Conservation (phyloP, 2,888 invertebrate species). For the Megaustenia siamemsis region DNA sequence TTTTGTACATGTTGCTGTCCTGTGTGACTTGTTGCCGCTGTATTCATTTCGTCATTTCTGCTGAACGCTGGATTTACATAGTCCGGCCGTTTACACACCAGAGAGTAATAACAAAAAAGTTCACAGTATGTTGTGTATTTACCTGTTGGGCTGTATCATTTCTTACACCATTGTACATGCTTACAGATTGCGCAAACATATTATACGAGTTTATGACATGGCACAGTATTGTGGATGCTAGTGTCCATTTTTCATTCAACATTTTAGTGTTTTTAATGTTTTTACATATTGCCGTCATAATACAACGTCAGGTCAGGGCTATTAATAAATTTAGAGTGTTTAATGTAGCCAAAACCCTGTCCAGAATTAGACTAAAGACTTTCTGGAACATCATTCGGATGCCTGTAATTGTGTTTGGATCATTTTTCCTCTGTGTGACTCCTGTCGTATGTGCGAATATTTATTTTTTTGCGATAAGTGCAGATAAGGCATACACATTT, state of each 20-base stretch:
- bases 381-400: constrained; percentile 23
- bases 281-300: constrained; percentile 10
- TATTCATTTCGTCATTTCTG: not conserved
- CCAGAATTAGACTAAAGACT: not conserved
- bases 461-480: too few relatives aligned
- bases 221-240: not conserved
- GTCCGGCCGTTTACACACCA: constrained; percentile 17
- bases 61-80: constrained; percentile 36
- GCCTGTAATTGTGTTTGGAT: constrained; percentile 18
- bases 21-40: not conserved
- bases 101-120: not conserved
- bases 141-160: not conserved
- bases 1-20: not conserved
- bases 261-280: not conserved
- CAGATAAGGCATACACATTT: too few relatives aligned
- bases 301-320: not conserved
- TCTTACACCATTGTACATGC: not conserved
- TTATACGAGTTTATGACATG: not conserved
- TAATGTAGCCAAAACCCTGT: too few relatives aligned
- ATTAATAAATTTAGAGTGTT: not conserved
- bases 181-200: not conserved
- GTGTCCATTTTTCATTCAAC: not conserved
- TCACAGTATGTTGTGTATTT: not conserved
- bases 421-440: constrained; percentile 1
- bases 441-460: not conserved